Conservation (phyloP, 1,140 invertebrate species). For the Brachionus rotundiformis region DNA sequence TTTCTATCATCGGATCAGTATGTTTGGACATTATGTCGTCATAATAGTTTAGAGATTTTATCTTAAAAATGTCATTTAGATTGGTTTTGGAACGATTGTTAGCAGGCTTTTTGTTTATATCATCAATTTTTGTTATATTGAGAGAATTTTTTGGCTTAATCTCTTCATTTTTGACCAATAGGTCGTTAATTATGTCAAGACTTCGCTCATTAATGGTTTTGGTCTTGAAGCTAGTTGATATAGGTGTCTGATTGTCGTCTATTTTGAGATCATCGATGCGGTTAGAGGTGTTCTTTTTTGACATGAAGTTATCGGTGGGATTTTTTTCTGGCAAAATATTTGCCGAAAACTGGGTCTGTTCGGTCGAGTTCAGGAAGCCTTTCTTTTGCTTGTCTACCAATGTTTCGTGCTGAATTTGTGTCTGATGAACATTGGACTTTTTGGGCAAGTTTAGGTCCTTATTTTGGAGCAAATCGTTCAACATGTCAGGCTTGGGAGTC, state of each 20-base stretch:
- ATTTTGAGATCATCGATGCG: constrained; percentile 4
- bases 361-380: constrained; percentile 18
- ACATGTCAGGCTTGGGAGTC: not conserved
- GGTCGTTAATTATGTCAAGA: not conserved
- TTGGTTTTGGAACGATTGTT: constrained; percentile 19
- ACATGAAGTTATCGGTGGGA: not conserved
- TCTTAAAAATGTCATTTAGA: constrained; percentile 22
- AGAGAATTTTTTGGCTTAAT: not conserved
- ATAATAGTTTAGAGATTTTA: constrained; percentile 27
- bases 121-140: constrained; percentile 22
- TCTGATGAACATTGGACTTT: constrained; percentile 9
- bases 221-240: constrained; percentile 21
- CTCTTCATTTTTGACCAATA: not conserved
- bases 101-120: constrained; percentile 9
- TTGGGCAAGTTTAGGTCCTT: constrained; percentile 5
- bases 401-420: constrained; percentile 23
- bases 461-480: not conserved
- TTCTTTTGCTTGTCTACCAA: constrained; percentile 9
- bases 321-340: not conserved
- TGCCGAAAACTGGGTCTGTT: not conserved
- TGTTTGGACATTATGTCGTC: constrained; percentile 27
- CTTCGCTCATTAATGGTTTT: not conserved
- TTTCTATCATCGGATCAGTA: not conserved
- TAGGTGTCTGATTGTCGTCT: constrained; percentile 35
- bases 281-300: not conserved